These are phyloP conservation scores for Neofelis nebulosa DNA, from an alignment of 2,113 vertebrate genomes.

Conservation along the genomic window DNA sequence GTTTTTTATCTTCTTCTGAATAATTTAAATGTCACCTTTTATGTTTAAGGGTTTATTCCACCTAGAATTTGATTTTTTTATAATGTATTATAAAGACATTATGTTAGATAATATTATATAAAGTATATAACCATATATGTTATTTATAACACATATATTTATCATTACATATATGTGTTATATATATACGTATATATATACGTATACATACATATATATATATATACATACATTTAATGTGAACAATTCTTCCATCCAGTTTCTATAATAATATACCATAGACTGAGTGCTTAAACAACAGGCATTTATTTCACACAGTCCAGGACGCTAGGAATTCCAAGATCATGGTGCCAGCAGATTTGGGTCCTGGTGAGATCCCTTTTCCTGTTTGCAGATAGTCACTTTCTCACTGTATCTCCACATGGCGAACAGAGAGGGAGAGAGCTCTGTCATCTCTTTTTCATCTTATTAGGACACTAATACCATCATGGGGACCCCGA, in stretches of 20 bases:
- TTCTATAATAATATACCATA: neutral
- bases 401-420: neutral
- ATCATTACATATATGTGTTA: neutral
- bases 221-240: neutral
- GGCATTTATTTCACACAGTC: neutral
- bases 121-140: neutral
- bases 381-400: neutral
- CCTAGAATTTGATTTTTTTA: neutral
- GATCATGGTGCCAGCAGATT: neutral
- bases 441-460: neutral
- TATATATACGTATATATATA: neutral
- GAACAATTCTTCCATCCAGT: neutral
- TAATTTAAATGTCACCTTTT: neutral
- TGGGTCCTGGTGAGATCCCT: neutral
- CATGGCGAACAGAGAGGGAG: neutral
- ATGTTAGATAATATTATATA: neutral
- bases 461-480: neutral
- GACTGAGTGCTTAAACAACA: neutral
- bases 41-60: neutral
- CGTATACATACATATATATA: too few species aligned
- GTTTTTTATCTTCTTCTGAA: neutral
- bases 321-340: neutral
- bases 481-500: neutral
- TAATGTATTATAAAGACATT: neutral
- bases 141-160: neutral